Evolutionary conservation across 2,113 vertebrate genomes (phyloP).

Genomic region (Peromyscus polionotus): DNA sequence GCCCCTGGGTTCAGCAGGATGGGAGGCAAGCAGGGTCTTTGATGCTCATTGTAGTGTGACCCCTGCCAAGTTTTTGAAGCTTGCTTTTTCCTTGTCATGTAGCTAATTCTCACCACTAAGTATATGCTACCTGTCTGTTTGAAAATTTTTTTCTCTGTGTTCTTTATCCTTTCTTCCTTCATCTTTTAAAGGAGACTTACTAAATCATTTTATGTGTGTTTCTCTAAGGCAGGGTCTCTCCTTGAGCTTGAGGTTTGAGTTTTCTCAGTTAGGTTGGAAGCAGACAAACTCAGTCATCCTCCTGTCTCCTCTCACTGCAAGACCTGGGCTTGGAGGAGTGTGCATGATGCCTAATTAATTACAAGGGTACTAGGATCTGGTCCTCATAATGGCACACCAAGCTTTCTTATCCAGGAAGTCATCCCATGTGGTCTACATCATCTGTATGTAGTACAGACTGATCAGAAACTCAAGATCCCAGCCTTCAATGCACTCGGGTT

Average conservation of each 20-base stretch:
- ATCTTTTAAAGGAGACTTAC: background rate
- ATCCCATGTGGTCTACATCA: background rate
- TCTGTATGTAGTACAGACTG: background rate
- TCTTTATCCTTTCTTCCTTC: background rate
- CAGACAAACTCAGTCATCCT: background rate
- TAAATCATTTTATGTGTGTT: background rate
- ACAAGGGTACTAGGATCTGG: background rate
- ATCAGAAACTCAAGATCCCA: background rate
- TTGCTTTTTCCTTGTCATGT: background rate
- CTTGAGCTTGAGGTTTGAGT: background rate
- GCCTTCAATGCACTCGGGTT: background rate
- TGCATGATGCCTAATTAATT: too few species aligned
- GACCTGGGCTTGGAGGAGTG: background rate
- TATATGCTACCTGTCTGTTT: background rate
- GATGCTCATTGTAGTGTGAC: accelerated
- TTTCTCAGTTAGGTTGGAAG: background rate
- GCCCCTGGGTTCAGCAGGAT: background rate
- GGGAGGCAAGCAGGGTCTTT: background rate
- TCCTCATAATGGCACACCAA: background rate
- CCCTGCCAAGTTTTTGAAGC: background rate
- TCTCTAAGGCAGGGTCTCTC: background rate
- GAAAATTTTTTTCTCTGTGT: background rate
- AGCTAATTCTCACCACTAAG: background rate
- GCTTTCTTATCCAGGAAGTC: background rate
- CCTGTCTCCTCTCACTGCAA: background rate